Evolutionary conservation across 2,113 vertebrate genomes (phyloP), one percentile per base, ranked within the genome.

Genomic region (Jaculus jaculus): DNA sequence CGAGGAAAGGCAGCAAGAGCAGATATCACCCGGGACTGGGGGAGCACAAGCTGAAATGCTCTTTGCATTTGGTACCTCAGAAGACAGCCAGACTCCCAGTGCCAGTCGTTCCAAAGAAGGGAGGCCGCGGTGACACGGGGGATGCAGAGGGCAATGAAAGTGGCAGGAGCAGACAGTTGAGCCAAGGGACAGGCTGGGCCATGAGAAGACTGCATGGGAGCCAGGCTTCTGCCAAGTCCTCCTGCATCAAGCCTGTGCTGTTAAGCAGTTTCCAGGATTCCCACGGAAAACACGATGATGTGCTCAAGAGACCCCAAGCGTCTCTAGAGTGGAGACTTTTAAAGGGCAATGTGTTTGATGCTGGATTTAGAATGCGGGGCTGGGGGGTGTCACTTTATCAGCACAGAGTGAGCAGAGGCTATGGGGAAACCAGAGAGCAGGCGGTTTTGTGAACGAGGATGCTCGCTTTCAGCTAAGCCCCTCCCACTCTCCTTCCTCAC

Each of bases 371-470:
- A 84, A 81, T 4, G 26, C 30, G 77, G 79, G 24, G 18, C 68
- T 63, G 20, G 15, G 12, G 23, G 37, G 20, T 2, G 5, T 72
- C 34, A 32, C 20, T 71, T 87, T 39, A 24, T 85, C 32, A 51
- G 47, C 21, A 3, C 60, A 32, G 66, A 12, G 54, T 16, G 15
- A 23, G 51, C 39, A 66, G 34, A 92, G 37, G 54, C 78, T 28
- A 15, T 20, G 1, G 47, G 26, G 15, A 28, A 60, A 39, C n/a
- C 0, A 0, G 23, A 24, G 2, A 28, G 21, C 15, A 34, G 63
- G 63, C 16, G 11, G 11, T 47, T 66, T 30, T 32, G 79, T 65
- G 4, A 86, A 79, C 26, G 54, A 82, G n/a, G 39, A 28, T 30
- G 16, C 30, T 58, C 21, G 47, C 65, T 20, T 12, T 73, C 37